Evolutionary conservation across 2,888 invertebrate species (phyloP).

Genomic region (Lithophane ornitopus): DNA sequence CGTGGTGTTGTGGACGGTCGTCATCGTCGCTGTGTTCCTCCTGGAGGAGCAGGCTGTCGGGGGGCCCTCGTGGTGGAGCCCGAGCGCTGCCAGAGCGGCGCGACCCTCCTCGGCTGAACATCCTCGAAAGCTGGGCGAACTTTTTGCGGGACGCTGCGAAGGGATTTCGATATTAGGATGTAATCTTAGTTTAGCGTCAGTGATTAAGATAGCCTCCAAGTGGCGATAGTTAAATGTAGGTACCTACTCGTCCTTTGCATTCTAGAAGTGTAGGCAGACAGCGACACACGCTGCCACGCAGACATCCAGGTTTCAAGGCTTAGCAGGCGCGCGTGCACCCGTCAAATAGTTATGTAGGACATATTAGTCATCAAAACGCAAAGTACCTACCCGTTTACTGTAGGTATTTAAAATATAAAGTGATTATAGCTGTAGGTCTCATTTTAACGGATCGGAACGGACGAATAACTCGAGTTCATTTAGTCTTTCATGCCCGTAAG

Average conservation of each 20-base stretch:
- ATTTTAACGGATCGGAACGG: constrained; percentile 16
- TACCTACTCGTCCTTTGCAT: background rate
- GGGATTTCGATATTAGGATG: background rate
- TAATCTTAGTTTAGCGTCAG: background rate
- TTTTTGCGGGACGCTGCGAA: constrained; percentile 94
- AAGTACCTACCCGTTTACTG: background rate
- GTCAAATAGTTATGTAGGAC: background rate
- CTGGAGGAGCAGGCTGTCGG: constrained; percentile 91
- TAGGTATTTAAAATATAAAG: background rate
- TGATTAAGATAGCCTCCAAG: background rate
- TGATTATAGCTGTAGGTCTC: background rate
- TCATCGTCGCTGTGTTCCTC: constrained; percentile 92
- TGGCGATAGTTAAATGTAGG: background rate
- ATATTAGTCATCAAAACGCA: background rate
- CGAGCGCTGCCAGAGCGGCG: constrained; percentile 83
- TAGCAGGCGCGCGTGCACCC: background rate
- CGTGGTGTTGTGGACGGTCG: constrained; percentile 85
- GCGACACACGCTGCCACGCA: background rate
- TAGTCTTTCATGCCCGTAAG: constrained; percentile 17
- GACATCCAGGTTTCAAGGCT: background rate
- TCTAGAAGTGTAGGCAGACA: background rate
- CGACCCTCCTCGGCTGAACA: constrained; percentile 93
- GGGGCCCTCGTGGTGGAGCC: constrained; percentile 87
- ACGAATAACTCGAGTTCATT: constrained; percentile 11
- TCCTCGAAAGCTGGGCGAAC: constrained; percentile 94